Conservation (phyloP, 2,113 vertebrate genomes). For the Halichoerus grypus region DNA sequence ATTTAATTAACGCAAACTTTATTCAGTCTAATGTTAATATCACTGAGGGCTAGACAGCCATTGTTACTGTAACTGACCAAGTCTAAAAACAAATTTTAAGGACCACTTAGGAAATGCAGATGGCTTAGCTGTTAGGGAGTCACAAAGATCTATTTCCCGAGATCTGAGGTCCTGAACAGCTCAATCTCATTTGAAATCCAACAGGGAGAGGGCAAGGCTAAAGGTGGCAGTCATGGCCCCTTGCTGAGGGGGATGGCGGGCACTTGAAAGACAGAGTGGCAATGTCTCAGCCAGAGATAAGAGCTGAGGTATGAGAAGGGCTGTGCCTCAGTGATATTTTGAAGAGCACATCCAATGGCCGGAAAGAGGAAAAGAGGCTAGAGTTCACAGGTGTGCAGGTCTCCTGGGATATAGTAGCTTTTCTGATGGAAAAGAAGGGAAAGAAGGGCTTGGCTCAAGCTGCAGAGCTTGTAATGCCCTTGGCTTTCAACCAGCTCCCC, state of each 20-base stretch:
- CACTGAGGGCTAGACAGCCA: conserved; percentile 8
- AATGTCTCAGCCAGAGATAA: neutral
- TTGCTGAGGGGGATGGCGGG: neutral
- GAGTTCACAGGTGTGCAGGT: neutral
- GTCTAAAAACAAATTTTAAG: neutral
- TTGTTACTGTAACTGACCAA: conserved; percentile 36
- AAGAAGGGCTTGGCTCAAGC: neutral
- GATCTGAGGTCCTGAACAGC: neutral
- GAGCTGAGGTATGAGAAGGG: neutral
- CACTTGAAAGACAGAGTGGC: neutral
- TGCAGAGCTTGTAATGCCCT: neutral
- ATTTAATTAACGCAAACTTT: neutral
- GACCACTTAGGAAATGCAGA: neutral
- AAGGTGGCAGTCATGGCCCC: neutral
- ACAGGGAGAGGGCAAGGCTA: neutral
- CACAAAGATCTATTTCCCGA: neutral
- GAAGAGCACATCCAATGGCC: neutral
- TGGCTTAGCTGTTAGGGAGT: neutral
- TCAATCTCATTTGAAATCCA: neutral
- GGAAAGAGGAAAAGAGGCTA: neutral
- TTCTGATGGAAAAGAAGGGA: neutral
- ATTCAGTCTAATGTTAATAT: neutral
- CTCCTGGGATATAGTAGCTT: neutral
- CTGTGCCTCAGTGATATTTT: neutral
- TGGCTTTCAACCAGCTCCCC: neutral